Percentiles rank a stretch among this genome's conserved stretches.
These are phyloP conservation scores for Panagrolaimus sp. DNA, from an alignment of 1,140 invertebrate genomes.

Conservation along the genomic window DNA sequence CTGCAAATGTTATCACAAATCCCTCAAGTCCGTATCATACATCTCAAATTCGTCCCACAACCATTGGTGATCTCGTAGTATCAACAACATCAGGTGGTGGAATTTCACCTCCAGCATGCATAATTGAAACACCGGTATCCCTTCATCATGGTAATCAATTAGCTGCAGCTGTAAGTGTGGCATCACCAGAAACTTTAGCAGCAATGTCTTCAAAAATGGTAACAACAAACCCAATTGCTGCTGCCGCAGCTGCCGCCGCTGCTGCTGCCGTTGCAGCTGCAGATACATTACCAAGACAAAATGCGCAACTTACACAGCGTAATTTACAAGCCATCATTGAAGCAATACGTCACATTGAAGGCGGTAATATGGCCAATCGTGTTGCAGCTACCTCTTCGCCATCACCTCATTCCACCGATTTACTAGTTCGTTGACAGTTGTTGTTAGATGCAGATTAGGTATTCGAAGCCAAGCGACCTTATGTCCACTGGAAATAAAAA, in stretches of 20 bases:
- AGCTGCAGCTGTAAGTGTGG: neutral
- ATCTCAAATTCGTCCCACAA: slow-evolving; percentile 1
- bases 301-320: neutral
- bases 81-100: neutral
- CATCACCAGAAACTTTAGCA: neutral
- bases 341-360: slow-evolving; percentile 1
- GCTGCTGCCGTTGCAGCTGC: neutral
- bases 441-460: slow-evolving; percentile 4
- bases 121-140: too few relatives aligned
- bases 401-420: slow-evolving; percentile 5
- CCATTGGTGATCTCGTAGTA: slow-evolving; percentile 12
- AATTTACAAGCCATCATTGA: slow-evolving; percentile 11
- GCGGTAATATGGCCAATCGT: neutral
- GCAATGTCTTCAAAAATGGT: neutral
- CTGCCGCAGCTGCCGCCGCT: neutral
- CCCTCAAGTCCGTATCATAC: slow-evolving; percentile 4
- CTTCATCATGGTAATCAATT: too few relatives aligned
- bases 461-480: neutral
- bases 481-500: too few relatives aligned
- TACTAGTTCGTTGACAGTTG: slow-evolving; percentile 10
- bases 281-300: neutral
- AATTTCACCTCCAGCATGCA: neutral
- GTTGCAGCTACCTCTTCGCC: slow-evolving; percentile 8
- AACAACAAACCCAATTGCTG: neutral
- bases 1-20: neutral